Evolutionary conservation across 2,888 invertebrate genomes (phyloP).

Genomic region (Pollenia amentaria): DNA sequence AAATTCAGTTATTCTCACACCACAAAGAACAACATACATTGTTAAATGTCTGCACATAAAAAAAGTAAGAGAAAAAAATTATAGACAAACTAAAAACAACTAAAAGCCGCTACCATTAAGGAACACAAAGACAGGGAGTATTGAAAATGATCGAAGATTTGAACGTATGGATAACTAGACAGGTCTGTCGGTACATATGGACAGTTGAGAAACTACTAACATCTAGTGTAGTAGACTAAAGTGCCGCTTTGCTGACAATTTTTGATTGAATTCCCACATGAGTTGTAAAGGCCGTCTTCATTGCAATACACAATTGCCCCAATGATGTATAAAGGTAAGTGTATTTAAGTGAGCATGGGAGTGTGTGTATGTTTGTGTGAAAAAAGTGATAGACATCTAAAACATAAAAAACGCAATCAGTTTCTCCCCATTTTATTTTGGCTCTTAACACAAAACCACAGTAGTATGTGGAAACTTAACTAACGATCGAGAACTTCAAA

Average conservation of each 20-base stretch:
- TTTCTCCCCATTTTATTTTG: constrained; percentile 27
- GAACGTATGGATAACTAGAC: constrained; percentile 62
- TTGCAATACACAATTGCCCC: constrained; percentile 66
- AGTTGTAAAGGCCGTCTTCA: constrained; percentile 70
- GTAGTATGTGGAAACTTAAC: constrained; percentile 49
- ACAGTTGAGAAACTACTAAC: constrained; percentile 66
- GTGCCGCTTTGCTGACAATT: constrained; percentile 79
- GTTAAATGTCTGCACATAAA: constrained; percentile 35
- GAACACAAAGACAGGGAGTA: constrained; percentile 51
- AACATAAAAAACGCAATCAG: constrained; percentile 69
- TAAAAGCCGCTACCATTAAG: constrained; percentile 68
- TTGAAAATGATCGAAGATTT: constrained; percentile 21
- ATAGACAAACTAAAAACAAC: constrained; percentile 31
- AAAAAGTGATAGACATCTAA: constrained; percentile 69
- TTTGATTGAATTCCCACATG: constrained; percentile 81
- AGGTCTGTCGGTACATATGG: constrained; percentile 67
- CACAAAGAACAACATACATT: constrained; percentile 58
- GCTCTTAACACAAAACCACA: constrained; percentile 37
- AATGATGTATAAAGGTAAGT: not conserved
- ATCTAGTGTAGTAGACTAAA: constrained; percentile 71
- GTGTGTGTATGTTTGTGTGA: constrained; percentile 69
- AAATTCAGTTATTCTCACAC: constrained; percentile 73
- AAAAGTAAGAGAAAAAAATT: not conserved
- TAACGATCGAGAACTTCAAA: constrained; percentile 61
- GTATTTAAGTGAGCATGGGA: constrained; percentile 32